Conservation (phyloP, 1,140 invertebrate species). For the Calycopis cecrops region DNA sequence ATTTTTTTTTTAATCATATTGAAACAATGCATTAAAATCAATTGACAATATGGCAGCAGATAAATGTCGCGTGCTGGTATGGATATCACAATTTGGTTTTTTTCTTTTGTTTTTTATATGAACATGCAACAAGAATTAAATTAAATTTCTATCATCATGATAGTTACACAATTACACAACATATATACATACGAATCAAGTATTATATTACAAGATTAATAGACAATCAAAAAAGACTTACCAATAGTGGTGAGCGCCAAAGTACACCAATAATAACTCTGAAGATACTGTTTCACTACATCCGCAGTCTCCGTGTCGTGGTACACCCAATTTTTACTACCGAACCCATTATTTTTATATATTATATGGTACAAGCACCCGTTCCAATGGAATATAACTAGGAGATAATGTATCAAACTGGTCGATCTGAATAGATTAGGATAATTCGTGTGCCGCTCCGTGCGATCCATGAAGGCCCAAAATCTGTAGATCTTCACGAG, state of each 20-base stretch:
- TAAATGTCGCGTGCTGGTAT: too few species aligned
- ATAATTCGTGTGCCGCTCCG: constrained; percentile 98
- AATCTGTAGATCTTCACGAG: constrained; percentile 98
- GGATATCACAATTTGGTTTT: too few species aligned
- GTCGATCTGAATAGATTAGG: constrained; percentile 97
- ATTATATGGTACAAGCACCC: constrained; percentile 98
- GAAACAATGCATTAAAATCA: too few species aligned
- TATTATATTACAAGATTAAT: too few species aligned
- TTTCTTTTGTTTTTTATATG: too few species aligned
- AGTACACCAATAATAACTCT: constrained; percentile 99
- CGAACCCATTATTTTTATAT: constrained; percentile 95
- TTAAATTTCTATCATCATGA: too few species aligned
- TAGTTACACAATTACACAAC: too few species aligned
- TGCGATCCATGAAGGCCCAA: constrained; percentile 98
- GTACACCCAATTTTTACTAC: constrained; percentile 93
- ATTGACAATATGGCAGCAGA: too few species aligned
- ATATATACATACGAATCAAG: too few species aligned
- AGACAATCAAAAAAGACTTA: constrained; percentile 42
- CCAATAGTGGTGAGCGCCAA: constrained; percentile 95
- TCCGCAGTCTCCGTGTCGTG: constrained; percentile 88
- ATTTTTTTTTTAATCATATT: too few species aligned
- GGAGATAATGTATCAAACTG: constrained; percentile 95
- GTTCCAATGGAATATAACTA: constrained; percentile 99
- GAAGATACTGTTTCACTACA: constrained; percentile 95
- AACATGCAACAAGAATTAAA: too few species aligned